phyloP scores from a whole-genome alignment of 1,140 invertebrate species.

The Formica exsecta region DNA sequence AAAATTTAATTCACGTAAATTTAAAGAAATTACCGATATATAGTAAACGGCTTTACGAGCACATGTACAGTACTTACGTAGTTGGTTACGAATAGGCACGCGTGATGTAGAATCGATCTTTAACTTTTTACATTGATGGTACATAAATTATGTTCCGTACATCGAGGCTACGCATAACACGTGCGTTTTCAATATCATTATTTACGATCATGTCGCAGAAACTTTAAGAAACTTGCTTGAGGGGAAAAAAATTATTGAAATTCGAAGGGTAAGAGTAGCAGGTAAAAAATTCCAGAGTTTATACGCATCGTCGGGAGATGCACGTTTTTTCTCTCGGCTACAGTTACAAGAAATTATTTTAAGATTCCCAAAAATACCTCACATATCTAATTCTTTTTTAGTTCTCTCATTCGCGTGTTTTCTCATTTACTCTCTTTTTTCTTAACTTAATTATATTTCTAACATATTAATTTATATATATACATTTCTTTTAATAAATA shows the following conservation, averaged over 20 bases:
- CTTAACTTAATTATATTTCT: background rate
- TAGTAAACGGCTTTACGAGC: background rate
- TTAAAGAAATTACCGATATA: slow-evolving; percentile 21
- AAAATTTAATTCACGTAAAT: slow-evolving; percentile 37
- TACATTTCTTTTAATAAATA: background rate
- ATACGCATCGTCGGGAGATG: no score
- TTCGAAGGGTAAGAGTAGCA: background rate
- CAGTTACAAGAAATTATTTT: background rate
- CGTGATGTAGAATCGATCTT: slow-evolving; percentile 48
- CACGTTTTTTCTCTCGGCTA: no score
- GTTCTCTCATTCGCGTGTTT: background rate
- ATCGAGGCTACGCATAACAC: slow-evolving; percentile 10
- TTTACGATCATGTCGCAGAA: slow-evolving; percentile 34
- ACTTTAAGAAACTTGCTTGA: background rate
- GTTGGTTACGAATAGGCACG: slow-evolving; percentile 48
- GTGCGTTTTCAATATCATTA: slow-evolving; percentile 51
- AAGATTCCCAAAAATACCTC: background rate
- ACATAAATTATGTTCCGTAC: slow-evolving; percentile 44
- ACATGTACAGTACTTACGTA: background rate
- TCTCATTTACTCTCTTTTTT: background rate
- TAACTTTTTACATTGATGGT: slow-evolving; percentile 36
- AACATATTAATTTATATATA: background rate
- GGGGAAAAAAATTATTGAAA: background rate
- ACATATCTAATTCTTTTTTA: background rate
- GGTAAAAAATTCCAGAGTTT: slow-evolving; percentile 3